Base-by-base conservation (phyloP, 2,888 invertebrate species). In the Gisinianus flammeolus region DNA sequence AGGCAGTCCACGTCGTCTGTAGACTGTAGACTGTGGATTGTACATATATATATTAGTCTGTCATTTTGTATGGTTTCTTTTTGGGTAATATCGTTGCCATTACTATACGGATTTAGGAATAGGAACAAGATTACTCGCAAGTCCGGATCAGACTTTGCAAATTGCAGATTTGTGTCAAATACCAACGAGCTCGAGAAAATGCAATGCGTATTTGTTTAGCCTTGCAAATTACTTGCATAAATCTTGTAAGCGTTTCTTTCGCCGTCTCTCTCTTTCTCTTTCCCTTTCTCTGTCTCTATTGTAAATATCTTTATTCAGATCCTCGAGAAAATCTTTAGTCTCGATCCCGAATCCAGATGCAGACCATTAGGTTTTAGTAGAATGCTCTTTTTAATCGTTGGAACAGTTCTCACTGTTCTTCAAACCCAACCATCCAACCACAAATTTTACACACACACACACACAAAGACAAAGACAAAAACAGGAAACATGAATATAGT, bases 111-210 rank as follows among this genome's bases (percentile, higher is more conserved):
- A n/a, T n/a, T n/a, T n/a, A n/a, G n/a, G n/a, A n/a, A n/a, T 35
- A 35, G 12, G 35, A n/a, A 24, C 35, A 68, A 68, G 33, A 30
- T 71, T 28, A 71, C 35, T 35, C 35, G 5, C 12, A 52, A 64
- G 52, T 56, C 56, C 52, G 76, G 28, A 28, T 77, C 26, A 69
- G 66, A 62, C 35, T 79, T 75, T 79, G 76, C 79, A 79, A 79
- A 79, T 78, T 78, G 68, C 58, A 73, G 73, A 68, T 75, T 70
- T 79, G 62, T 71, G 76, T 79, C 76, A 66, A 22, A 30, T 30
- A 22, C 54, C 71, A 71, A 56, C 12, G 62, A 26, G 24, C 24
- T 62, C 22, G 62, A 62, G 35, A 35, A 35, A 35, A 62, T 67
- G 35, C n/a, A 58, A 35, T 30, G 33, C 12, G 75, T 71, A 76